Conservation (phyloP, 2,113 vertebrate genomes). For the Eptesicus fuscus region DNA sequence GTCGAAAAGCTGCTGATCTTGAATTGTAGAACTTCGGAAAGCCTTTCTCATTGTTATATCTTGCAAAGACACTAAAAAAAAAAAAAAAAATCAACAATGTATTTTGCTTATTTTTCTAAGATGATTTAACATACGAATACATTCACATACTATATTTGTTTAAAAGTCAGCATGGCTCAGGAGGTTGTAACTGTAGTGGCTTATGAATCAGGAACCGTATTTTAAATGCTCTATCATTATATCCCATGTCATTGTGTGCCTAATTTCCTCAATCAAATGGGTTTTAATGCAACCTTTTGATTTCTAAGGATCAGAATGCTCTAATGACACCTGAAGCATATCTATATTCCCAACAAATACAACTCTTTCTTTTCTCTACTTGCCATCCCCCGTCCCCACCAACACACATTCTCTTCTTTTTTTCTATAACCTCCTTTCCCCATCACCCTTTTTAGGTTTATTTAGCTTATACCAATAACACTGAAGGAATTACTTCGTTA, state of each 20-base stretch:
- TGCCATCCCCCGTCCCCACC: background rate
- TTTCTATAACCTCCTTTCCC: background rate
- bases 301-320: background rate
- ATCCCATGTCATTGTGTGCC: background rate
- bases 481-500: background rate
- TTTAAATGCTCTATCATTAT: background rate
- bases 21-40: conserved; percentile 96
- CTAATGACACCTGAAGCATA: background rate
- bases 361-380: background rate
- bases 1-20: conserved; percentile 98
- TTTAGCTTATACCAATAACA: background rate
- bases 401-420: background rate
- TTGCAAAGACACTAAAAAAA: conserved; percentile 92
- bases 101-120: conserved; percentile 24
- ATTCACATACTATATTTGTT: background rate
- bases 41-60: conserved; percentile 99
- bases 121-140: background rate
- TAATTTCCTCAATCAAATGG: background rate
- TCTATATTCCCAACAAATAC: background rate
- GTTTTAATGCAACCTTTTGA: background rate
- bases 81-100: conserved; percentile 19
- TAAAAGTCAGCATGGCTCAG: background rate
- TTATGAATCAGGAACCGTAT: background rate
- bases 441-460: background rate
- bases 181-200: background rate